Evolutionary conservation across 1,140 invertebrate genomes (phyloP), one percentile per base, ranked within the genome.

Genomic region (Drosophila aff.): DNA sequence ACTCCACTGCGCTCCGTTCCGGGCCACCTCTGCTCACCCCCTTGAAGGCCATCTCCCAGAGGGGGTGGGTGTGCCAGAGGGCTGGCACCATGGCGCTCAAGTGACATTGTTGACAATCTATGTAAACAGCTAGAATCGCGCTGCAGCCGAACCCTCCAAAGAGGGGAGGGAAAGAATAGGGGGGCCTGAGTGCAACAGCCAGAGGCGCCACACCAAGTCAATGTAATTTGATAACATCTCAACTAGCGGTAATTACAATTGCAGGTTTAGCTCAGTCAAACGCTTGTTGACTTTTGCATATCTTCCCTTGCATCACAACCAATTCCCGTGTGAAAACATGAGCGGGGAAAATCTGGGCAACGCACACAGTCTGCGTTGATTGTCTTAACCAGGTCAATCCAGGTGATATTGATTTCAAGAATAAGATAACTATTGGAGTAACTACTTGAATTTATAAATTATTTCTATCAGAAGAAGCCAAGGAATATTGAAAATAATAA

Each of bases 181-280:
- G 33, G 46, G 40, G 55, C n/a, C 13, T 23, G 46, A 59, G 31
- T 73, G 67, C 67, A 73, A 49, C 59, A 18, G 64, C 21, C 43
- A 28, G 64, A 62, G 49, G 59, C 67, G 69, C 75, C 58, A 69
- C 46, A 41, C 67, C 53, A 76, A 87, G 75, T 85, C 58, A 58
- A 67, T 81, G 89, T 89, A 91, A 91, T 79, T 53, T 71, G 89
- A 91, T 91, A 91, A 76, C 73, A 87, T 91, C 79, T 66, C 73
- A 79, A 84, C 83, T 84, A 81, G 81, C 60, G 49, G 91, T 91
- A 91, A 91, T 91, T 91, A 91, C 81, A 91, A 69, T 82, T 74
- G 81, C 82, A 85, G 89, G 79, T 77, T 91, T 82, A 80, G 66
- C 46, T 52, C 60, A 75, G 60, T 73, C 57, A 40, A 36, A 31